Evolutionary conservation across 2,797 vertebrate genomes (phyloP).

Genomic region (Anguilla megastoma): DNA sequence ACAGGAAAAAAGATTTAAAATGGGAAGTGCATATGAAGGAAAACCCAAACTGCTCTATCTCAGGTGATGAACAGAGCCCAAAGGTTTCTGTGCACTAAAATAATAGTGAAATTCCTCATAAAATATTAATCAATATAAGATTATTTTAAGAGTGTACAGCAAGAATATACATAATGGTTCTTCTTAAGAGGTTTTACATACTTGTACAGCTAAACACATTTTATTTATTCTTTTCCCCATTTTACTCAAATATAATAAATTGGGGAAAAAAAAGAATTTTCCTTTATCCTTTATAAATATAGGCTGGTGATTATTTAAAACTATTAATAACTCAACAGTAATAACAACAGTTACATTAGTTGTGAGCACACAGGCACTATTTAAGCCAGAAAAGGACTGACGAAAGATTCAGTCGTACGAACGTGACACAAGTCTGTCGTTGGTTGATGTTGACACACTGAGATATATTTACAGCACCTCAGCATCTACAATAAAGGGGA

Average conservation of each 20-base stretch:
- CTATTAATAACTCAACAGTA: conserved; percentile 43
- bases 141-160: background rate
- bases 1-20: conserved; percentile 25
- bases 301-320: conserved; percentile 86
- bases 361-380: conserved; percentile 49
- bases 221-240: background rate
- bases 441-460: background rate
- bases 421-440: conserved; percentile 24
- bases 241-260: conserved; percentile 4
- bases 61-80: conserved; percentile 36
- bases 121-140: background rate
- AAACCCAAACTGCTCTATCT: conserved; percentile 52
- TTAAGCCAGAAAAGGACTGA: conserved; percentile 52
- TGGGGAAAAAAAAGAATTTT: conserved; percentile 57
- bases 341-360: conserved; percentile 43
- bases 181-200: background rate
- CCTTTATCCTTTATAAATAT: conserved; percentile 75
- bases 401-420: conserved; percentile 7
- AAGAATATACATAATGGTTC: background rate
- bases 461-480: background rate
- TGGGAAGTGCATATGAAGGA: conserved; percentile 44
- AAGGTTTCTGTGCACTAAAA: conserved; percentile 25
- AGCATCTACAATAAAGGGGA: background rate
- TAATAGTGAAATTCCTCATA: conserved; percentile 44
- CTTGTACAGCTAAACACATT: background rate